A percentile compares a stretch with the other conserved stretches of the same genome.
Conservation (phyloP, 2,888 invertebrate species). For the Shargacucullia verbasci region DNA sequence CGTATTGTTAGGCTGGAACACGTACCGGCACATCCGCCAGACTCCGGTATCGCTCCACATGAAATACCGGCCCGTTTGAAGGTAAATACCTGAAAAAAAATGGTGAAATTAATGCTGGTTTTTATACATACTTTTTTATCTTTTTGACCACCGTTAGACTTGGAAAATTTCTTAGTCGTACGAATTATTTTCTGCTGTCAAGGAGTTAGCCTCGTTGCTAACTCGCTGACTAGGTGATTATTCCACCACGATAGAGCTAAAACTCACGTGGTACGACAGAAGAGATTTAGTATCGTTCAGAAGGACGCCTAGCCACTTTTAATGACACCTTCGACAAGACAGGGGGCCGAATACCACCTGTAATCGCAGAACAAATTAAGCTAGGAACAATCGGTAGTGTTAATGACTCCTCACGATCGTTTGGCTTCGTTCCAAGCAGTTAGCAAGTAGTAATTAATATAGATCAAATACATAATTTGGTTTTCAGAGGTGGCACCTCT, state of each 20-base stretch:
- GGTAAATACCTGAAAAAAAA: constrained; percentile 87
- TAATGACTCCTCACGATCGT: constrained; percentile 51
- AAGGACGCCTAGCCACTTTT: no score
- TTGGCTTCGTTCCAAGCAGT: constrained; percentile 51
- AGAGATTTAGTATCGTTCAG: no score
- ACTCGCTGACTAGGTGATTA: no score
- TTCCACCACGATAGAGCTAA: no score
- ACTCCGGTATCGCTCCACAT: constrained; percentile 92
- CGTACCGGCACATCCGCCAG: constrained; percentile 90
- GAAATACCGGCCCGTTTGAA: constrained; percentile 89
- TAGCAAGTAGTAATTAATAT: constrained; percentile 54
- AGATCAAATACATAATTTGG: constrained; percentile 53
- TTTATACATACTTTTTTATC: no score
- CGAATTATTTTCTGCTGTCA: no score
- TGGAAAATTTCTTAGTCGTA: no score
- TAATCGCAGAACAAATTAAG: constrained; percentile 55
- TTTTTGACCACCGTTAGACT: no score
- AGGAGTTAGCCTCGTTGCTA: no score
- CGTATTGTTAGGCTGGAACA: constrained; percentile 72
- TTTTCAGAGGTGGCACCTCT: constrained; percentile 34
- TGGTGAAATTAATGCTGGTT: no score
- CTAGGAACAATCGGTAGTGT: constrained; percentile 50
- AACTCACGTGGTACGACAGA: no score
- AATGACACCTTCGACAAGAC: no score
- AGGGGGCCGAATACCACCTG: constrained; percentile 64